Evolutionary conservation across 2,888 invertebrate genomes (phyloP), one percentile per base, ranked within the genome.

Genomic region (Pandemis corylana): DNA sequence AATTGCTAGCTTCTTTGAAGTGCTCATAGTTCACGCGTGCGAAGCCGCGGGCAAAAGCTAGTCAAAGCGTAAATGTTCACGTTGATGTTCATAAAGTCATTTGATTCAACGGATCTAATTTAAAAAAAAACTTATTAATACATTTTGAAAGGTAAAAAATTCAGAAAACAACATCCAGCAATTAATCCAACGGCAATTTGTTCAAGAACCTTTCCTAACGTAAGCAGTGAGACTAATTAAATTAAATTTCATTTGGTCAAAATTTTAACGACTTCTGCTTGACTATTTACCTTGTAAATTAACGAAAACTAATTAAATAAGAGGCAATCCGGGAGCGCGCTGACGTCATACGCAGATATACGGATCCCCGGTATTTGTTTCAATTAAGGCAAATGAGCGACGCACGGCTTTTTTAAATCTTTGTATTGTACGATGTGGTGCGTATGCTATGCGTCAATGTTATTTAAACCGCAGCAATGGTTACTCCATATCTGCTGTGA

Each of bases 301-400:
- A 82, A 81, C 82, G 78, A 81, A 81, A 79, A 83, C 83, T 84
- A 84, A 85, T 86, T 84, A 84, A 84, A 84, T 82, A 82, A 80
- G 76, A 77, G 77, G 79, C 69, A 80, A 64, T 49, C 28, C 65
- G 61, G 74, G 74, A 62, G 65, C 20, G 49, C 13, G 15, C 67
- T 71, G 78, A 78, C 70, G 79, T 78, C 81, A 81, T 79, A 78
- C 79, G 80, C 81, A 83, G 83, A 85, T 72, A 82, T 72, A 82
- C 83, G 82, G 83, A 83, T 83, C 81, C 82, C 77, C 80, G 80
- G 81, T 79, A 80, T 83, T 80, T 82, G 85, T 85, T 87, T 85
- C 83, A 86, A 86, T 89, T 87, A 85, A 84, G 81, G 83, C 79
- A 78, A 84, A 84, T 80, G 80, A 83, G 81, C 78, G 77, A 80